Conservation (phyloP, 2,113 vertebrate genomes). For the Cyphomyrus plagiostoma region DNA sequence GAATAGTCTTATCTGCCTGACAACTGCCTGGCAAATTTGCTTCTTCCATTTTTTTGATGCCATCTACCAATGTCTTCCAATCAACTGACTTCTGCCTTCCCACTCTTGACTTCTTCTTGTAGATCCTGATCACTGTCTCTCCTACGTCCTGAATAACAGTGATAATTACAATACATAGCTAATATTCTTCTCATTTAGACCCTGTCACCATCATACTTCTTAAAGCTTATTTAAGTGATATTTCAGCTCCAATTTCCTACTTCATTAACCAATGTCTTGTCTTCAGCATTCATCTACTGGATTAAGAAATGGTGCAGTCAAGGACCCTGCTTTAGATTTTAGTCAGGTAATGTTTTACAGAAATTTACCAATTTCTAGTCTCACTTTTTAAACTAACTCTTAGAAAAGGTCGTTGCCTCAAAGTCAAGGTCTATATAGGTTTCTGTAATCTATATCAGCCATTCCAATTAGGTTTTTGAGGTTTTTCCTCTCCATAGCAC, state of each 20-base stretch:
- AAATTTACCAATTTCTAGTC: background rate
- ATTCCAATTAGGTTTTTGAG: background rate
- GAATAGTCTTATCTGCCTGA: background rate
- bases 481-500: background rate
- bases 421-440: background rate
- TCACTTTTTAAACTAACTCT: background rate
- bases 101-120: background rate
- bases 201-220: background rate
- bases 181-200: background rate
- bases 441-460: background rate
- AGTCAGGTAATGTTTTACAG: background rate
- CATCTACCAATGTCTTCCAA: background rate
- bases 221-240: background rate
- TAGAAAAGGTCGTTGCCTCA: background rate
- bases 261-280: background rate
- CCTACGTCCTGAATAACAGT: background rate
- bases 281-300: background rate
- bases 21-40: background rate
- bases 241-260: background rate
- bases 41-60: background rate
- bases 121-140: background rate
- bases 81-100: background rate
- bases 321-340: background rate
- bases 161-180: background rate
- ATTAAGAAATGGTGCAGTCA: background rate